Evolutionary conservation across 2,888 invertebrate genomes (phyloP), one percentile per base, ranked within the genome.

Genomic region (Anticlea derivata): DNA sequence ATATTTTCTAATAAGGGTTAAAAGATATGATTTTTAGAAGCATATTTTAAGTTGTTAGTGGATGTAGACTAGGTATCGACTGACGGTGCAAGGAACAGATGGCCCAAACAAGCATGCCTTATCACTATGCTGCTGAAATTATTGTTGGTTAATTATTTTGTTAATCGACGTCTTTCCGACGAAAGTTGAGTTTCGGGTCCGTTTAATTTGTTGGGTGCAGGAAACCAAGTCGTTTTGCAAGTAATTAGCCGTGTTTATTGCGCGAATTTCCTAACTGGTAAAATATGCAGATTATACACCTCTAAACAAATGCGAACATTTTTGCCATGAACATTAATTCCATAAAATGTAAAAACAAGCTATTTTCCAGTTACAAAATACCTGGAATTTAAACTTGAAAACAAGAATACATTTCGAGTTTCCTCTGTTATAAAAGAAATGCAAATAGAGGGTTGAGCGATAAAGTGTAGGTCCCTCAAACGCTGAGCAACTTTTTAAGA

Each of bases 71-170:
- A 60, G 58, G 54, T 56, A 74, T 70, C 72, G 68, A 70, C 73
- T 73, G 78, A 74, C 78, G 76, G 73, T n/a, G 17, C 74, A 76
- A 73, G 70, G 73, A 85, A 78, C 88, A 89, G 88, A 89, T 88
- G 88, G 83, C 86, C 73, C 58, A 61, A 82, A 80, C 71, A 75
- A 73, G 73, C 77, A 46, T 74, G 68, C 66, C 63, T 81, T 76
- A 80, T 78, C 75, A 66, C 70, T 73, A 73, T 66, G 65, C 61
- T 67, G 67, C 73, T 69, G 63, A 75, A 83, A 83, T 85, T 75
- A 80, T 80, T 76, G 73, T 75, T 69, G 75, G 70, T 64, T 83
- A 83, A 87, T 83, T 85, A 78, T 79, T 82, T 78, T 69, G 83
- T 80, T 85, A 67, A 75, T 64, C 63, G 66, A 51, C 54, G 58